Evolutionary conservation across 2,797 vertebrate species (phyloP).

Genomic region (Oreortyx pictus): DNA sequence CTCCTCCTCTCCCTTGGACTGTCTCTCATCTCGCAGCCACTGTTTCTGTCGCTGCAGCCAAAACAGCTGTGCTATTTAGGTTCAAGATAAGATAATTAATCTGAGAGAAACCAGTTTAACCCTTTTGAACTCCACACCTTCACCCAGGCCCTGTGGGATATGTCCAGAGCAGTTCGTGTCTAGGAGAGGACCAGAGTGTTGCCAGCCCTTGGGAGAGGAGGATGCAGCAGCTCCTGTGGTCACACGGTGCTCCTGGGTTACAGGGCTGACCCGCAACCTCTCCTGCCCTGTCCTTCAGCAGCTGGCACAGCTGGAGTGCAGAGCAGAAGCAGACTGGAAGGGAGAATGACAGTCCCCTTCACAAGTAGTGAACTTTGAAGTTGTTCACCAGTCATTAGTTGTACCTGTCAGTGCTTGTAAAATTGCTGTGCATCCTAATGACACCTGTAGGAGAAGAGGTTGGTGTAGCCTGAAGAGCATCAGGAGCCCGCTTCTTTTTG

Average conservation of each 20-base stretch:
- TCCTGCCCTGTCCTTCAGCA: not conserved
- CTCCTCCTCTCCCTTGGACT: not conserved
- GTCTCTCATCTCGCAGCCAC: not conserved
- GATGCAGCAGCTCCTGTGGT: not conserved
- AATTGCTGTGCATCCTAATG: not conserved
- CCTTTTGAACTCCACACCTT: not conserved
- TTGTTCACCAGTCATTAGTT: not conserved
- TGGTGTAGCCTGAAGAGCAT: not conserved
- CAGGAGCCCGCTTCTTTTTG: not conserved
- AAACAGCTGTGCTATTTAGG: not conserved
- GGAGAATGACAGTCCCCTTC: not conserved
- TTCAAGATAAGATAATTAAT: not conserved
- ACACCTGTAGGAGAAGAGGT: not conserved
- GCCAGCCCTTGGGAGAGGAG: not conserved
- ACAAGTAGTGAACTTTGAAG: not conserved
- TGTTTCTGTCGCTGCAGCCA: not conserved
- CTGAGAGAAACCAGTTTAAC: fast-evolving
- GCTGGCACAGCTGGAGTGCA: not conserved
- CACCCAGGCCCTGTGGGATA: not conserved
- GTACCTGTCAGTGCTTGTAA: not conserved
- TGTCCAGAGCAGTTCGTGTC: fast-evolving
- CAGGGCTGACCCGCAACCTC: not conserved
- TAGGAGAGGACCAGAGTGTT: not conserved
- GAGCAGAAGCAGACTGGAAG: not conserved
- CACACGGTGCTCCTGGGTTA: not conserved